These are phyloP conservation scores for Brevimyrus niger DNA, from an alignment of 2,113 vertebrate species.

Conservation along the genomic window DNA sequence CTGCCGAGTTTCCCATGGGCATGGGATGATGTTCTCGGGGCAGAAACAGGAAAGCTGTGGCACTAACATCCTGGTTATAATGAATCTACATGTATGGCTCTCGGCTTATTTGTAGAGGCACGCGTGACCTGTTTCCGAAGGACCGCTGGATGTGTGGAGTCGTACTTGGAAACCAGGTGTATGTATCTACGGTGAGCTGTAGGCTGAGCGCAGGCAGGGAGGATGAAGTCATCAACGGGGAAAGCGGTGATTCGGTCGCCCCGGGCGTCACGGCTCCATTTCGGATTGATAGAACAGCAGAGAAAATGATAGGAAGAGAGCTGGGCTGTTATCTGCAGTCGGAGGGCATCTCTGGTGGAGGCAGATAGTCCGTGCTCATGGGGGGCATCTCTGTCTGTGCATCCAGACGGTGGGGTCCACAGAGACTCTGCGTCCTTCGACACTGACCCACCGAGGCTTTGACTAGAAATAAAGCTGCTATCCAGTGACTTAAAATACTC, in stretches of 20 bases:
- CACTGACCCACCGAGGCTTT: background rate
- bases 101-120: background rate
- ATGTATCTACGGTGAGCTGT: background rate
- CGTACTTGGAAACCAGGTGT: background rate
- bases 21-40: background rate
- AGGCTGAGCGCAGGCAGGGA: background rate
- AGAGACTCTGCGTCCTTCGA: background rate
- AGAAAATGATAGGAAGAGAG: background rate
- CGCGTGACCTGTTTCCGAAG: background rate
- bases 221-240: background rate
- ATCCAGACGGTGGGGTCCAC: too few relatives aligned
- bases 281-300: background rate
- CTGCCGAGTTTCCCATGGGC: background rate
- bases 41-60: background rate
- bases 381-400: background rate
- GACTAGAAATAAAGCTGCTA: background rate
- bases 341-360: background rate
- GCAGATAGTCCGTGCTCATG: background rate
- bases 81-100: background rate
- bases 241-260: background rate
- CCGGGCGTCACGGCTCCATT: background rate
- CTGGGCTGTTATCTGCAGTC: slow-evolving; percentile 1
- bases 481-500: background rate
- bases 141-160: background rate
- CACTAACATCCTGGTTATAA: background rate